A percentile compares a stretch with the other conserved stretches of the same genome.
These are phyloP conservation scores for Cyclargus thomasi DNA, from an alignment of 1,140 invertebrate genomes.

Conservation along the genomic window DNA sequence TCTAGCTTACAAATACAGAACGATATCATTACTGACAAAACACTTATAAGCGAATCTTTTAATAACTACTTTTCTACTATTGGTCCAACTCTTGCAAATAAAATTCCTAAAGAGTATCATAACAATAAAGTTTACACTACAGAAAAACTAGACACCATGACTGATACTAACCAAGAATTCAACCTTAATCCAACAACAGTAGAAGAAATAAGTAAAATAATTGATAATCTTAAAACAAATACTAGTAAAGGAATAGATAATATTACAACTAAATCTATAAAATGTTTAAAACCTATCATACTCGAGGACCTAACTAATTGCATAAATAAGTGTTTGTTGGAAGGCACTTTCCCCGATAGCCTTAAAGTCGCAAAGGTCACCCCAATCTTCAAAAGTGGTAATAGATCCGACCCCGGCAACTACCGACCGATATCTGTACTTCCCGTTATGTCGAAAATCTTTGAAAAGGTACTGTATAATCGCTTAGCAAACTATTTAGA, in stretches of 20 bases:
- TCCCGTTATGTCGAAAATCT: constrained; percentile 22
- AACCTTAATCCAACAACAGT: constrained; percentile 13
- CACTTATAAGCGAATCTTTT: not conserved
- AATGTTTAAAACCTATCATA: constrained; percentile 23
- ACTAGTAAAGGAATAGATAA: constrained; percentile 19
- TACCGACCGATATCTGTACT: constrained; percentile 24
- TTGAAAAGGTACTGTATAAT: constrained; percentile 21
- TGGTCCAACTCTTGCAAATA: not conserved
- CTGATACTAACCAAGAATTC: not conserved
- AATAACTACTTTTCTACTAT: not conserved
- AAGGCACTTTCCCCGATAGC: constrained; percentile 24
- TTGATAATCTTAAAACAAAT: constrained; percentile 26
- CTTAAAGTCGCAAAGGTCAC: constrained; percentile 24
- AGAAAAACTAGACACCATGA: not conserved
- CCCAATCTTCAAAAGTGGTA: constrained; percentile 21
- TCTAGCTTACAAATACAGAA: constrained; percentile 19
- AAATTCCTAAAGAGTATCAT: not conserved
- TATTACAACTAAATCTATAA: constrained; percentile 23
- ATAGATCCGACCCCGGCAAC: constrained; percentile 18
- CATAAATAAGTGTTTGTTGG: constrained; percentile 20
- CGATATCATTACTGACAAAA: not conserved
- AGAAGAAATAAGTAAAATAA: constrained; percentile 26
- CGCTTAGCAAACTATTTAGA: constrained; percentile 24
- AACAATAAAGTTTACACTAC: not conserved
- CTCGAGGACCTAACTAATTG: constrained; percentile 12